Evolutionary conservation across 2,888 invertebrate species (phyloP).

Genomic region (Acronicta alni): DNA sequence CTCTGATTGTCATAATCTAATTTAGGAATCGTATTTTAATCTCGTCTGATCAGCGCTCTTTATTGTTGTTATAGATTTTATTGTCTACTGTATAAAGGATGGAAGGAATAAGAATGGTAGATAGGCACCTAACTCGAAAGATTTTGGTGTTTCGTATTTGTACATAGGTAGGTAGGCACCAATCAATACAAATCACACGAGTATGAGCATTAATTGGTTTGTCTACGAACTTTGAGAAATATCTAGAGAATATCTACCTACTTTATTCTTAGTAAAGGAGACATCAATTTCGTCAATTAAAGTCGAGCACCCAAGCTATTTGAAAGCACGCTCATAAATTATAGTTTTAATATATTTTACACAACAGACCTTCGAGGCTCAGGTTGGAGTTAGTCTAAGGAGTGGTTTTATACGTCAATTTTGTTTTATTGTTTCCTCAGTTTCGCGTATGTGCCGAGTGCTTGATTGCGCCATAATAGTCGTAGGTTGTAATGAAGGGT

Average conservation of each 20-base stretch:
- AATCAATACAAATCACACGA: background rate
- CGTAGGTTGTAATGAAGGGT: conserved; percentile 86
- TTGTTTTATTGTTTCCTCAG: conserved; percentile 86
- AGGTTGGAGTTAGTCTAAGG: conserved; percentile 78
- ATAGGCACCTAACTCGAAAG: background rate
- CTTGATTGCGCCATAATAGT: conserved; percentile 86
- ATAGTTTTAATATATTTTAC: conserved; percentile 73
- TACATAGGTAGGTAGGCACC: too few species aligned
- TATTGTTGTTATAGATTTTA: conserved; percentile 41
- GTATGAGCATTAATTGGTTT: background rate
- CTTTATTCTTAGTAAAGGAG: conserved; percentile 27
- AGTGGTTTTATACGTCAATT: conserved; percentile 86
- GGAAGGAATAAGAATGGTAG: background rate
- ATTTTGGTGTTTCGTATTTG: conserved; percentile 7
- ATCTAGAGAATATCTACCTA: conserved; percentile 13
- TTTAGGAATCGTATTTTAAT: conserved; percentile 56
- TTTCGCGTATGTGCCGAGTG: conserved; percentile 86
- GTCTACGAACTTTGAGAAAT: conserved; percentile 13
- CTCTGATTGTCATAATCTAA: conserved; percentile 65
- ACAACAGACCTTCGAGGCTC: conserved; percentile 69
- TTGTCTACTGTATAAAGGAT: conserved; percentile 16
- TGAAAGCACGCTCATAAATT: conserved; percentile 69
- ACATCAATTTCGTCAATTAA: conserved; percentile 60
- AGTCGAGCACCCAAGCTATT: conserved; percentile 60
- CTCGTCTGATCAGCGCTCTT: conserved; percentile 22